Conservation (phyloP, 2,113 vertebrate genomes). For the Oryzias javanicus region DNA sequence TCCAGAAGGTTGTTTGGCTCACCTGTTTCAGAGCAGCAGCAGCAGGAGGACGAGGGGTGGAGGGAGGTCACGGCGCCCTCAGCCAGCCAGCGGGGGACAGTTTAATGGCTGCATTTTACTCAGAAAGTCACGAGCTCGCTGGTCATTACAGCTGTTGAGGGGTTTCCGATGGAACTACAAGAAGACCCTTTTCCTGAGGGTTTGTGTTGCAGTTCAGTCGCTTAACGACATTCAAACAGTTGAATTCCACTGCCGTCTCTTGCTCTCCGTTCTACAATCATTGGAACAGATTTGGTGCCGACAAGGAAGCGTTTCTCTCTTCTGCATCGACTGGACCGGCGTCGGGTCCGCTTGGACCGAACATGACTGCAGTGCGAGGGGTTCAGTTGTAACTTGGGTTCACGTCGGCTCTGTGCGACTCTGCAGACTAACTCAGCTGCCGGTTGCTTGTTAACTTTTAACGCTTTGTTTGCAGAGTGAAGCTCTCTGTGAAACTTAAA, state of each 20-base stretch:
- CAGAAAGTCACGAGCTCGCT: conserved; percentile 41
- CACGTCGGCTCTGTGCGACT: neutral
- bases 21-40: conserved; percentile 53
- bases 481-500: neutral
- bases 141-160: conserved; percentile 43
- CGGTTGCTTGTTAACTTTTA: neutral
- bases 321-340: too few relatives aligned
- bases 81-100: conserved; percentile 36
- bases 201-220: neutral
- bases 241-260: too few relatives aligned
- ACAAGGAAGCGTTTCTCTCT: too few relatives aligned
- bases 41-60: conserved; percentile 32
- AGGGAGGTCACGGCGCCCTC: conserved; percentile 45
- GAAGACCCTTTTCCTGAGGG: conserved; percentile 29
- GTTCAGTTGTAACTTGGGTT: neutral
- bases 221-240: too few relatives aligned
- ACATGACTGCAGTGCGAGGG: too few relatives aligned
- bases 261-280: too few relatives aligned
- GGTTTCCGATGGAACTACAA: conserved; percentile 39
- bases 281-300: too few relatives aligned
- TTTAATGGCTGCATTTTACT: conserved; percentile 56
- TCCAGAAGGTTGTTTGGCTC: conserved; percentile 51
- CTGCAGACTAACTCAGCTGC: neutral
- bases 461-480: neutral
- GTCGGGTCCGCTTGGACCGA: too few relatives aligned